phyloP scores from a whole-genome alignment of 2,888 invertebrate genomes.

The Lampropteryx suffumata region DNA sequence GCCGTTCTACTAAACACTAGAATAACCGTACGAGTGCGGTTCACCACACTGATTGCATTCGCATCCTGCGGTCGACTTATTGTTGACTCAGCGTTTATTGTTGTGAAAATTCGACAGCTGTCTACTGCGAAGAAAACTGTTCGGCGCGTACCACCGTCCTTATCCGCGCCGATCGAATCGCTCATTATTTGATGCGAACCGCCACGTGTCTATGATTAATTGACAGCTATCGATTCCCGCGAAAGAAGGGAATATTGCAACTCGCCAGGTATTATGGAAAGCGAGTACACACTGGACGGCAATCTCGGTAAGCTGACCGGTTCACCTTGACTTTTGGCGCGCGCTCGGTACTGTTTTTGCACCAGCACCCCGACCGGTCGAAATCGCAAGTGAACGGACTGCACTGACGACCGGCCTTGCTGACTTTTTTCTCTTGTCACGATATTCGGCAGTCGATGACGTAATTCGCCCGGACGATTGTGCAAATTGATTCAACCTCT shows the following conservation, averaged over 20 bases:
- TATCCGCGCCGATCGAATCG: slow-evolving; percentile 47
- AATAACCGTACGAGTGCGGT: slow-evolving; percentile 39
- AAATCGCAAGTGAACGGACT: slow-evolving; percentile 78
- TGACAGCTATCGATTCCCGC: slow-evolving; percentile 41
- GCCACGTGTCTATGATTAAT: slow-evolving; percentile 62
- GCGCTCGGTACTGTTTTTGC: slow-evolving; percentile 46
- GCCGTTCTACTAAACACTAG: slow-evolving; percentile 28
- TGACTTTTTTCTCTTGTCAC: slow-evolving; percentile 63
- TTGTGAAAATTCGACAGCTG: slow-evolving; percentile 48
- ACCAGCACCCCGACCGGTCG: slow-evolving; percentile 53
- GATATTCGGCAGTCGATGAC: slow-evolving; percentile 68
- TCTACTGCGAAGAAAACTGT: slow-evolving; percentile 51
- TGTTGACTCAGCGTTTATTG: slow-evolving; percentile 50
- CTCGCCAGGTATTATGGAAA: slow-evolving; percentile 7
- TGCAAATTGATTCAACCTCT: slow-evolving; percentile 62
- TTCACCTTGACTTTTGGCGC: slow-evolving; percentile 75
- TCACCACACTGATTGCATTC: slow-evolving; percentile 44
- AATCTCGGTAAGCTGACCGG: slow-evolving; percentile 49
- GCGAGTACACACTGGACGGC: slow-evolving; percentile 23
- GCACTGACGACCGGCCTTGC: slow-evolving; percentile 65
- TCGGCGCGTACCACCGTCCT: slow-evolving; percentile 52
- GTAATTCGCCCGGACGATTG: slow-evolving; percentile 62
- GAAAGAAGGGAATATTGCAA: slow-evolving; percentile 20
- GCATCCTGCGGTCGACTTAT: slow-evolving; percentile 41
- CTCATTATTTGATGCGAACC: slow-evolving; percentile 57